These are phyloP conservation scores for Phrynocephalus forsythii DNA, from an alignment of 2,797 vertebrate species.

Conservation along the genomic window DNA sequence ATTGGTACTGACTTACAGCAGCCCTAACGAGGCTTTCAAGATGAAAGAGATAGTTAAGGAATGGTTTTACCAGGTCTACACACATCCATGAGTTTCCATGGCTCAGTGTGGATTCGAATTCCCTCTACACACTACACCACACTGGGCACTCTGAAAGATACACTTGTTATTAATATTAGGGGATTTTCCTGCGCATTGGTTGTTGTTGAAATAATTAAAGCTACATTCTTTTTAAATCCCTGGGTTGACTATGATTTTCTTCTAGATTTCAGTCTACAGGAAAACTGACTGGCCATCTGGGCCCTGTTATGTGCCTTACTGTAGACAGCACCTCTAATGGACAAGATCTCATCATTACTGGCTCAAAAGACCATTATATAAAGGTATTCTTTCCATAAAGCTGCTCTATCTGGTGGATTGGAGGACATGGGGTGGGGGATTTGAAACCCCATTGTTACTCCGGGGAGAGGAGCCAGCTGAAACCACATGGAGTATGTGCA, in stretches of 20 bases:
- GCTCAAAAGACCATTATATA: slow-evolving; percentile 95
- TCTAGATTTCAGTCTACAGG: slow-evolving; percentile 95
- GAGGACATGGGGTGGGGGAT: too few species aligned
- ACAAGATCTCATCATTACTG: slow-evolving; percentile 94
- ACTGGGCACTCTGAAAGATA: neutral
- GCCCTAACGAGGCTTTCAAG: too few species aligned
- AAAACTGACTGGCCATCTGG: slow-evolving; percentile 93
- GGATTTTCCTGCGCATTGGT: neutral
- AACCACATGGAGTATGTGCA: neutral
- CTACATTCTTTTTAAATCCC: neutral
- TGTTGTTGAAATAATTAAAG: neutral
- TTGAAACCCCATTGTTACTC: too few species aligned
- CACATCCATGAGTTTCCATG: too few species aligned
- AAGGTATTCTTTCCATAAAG: slow-evolving; percentile 80
- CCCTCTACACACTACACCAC: too few species aligned
- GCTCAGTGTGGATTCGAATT: too few species aligned
- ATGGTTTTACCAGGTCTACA: too few species aligned
- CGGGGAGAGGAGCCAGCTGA: too few species aligned
- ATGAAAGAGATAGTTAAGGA: too few species aligned
- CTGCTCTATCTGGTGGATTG: neutral
- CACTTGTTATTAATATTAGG: too few species aligned
- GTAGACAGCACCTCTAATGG: slow-evolving; percentile 89
- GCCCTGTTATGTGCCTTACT: slow-evolving; percentile 94
- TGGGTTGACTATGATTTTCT: slow-evolving; percentile 21
- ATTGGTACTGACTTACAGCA: too few species aligned